These are phyloP conservation scores for Natator depressus DNA, from an alignment of 2,113 vertebrate species.

Conservation along the genomic window DNA sequence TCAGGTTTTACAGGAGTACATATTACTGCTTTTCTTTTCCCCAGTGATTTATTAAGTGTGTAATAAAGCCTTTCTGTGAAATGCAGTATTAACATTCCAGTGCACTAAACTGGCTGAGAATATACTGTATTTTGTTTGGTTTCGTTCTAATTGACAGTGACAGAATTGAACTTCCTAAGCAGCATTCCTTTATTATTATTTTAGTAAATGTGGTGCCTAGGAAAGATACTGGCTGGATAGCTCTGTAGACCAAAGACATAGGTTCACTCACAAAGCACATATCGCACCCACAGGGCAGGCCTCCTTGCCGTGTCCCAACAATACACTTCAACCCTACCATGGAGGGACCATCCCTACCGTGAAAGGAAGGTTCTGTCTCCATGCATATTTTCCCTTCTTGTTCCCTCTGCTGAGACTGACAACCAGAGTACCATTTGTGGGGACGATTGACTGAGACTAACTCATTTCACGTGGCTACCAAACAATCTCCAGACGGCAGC, in stretches of 20 bases:
- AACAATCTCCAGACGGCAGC: background rate
- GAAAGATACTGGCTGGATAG: background rate
- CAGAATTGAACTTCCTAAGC: accelerated
- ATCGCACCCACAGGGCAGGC: background rate
- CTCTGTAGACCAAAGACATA: background rate
- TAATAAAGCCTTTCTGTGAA: background rate
- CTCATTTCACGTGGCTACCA: background rate
- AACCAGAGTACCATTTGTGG: background rate
- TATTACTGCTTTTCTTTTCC: background rate
- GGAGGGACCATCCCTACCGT: background rate
- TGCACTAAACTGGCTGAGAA: background rate
- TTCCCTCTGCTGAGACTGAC: accelerated
- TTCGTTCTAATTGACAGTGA: background rate
- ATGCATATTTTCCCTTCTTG: background rate
- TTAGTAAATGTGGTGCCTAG: background rate
- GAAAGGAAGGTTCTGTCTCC: background rate
- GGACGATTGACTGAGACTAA: accelerated
- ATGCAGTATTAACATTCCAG: background rate
- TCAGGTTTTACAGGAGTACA: background rate
- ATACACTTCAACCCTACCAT: background rate
- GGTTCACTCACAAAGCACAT: background rate
- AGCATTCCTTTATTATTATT: background rate
- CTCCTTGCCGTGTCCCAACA: background rate
- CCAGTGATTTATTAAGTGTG: background rate
- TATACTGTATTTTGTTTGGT: background rate